These are phyloP conservation scores for Hirtodrosophila cameraria DNA, from an alignment of 2,888 invertebrate genomes.

Conservation along the genomic window DNA sequence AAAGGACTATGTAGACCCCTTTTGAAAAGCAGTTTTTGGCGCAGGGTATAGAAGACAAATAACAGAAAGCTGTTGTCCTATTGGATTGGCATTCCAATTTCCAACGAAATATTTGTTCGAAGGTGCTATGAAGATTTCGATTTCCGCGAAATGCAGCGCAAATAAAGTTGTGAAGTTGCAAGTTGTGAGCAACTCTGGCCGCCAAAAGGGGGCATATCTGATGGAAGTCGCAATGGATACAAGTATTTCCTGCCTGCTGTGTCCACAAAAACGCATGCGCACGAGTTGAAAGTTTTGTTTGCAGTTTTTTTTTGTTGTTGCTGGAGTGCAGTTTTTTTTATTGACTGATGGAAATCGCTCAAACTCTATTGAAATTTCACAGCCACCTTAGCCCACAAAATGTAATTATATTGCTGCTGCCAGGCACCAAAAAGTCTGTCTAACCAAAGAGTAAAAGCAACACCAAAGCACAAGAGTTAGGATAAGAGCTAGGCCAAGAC, in stretches of 20 bases:
- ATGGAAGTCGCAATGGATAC: conserved; percentile 53
- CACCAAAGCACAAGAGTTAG: neutral
- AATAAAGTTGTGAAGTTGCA: too few species aligned
- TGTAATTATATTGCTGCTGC: conserved; percentile 73
- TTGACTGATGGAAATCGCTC: conserved; percentile 82
- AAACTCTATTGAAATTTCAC: conserved; percentile 58
- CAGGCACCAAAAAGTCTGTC: conserved; percentile 34
- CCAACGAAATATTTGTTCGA: conserved; percentile 68
- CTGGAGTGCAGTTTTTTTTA: conserved; percentile 53
- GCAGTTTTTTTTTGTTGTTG: too few species aligned
- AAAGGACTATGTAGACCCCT: too few species aligned
- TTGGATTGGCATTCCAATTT: conserved; percentile 64
- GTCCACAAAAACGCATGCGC: conserved; percentile 30
- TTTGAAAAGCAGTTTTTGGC: too few species aligned
- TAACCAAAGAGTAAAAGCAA: conserved; percentile 1
- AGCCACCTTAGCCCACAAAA: conserved; percentile 64
- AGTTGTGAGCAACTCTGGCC: conserved; percentile 49
- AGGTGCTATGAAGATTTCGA: conserved; percentile 51
- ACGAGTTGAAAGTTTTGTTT: conserved; percentile 20
- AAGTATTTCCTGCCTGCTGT: conserved; percentile 65
- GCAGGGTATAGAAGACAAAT: neutral
- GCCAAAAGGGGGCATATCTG: conserved; percentile 60
- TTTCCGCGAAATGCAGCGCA: conserved; percentile 71
- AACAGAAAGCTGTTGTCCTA: conserved; percentile 16
- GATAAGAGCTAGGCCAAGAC: conserved; percentile 2